Conservation (phyloP, 1,140 invertebrate genomes). For the Onthophagus taurus region DNA sequence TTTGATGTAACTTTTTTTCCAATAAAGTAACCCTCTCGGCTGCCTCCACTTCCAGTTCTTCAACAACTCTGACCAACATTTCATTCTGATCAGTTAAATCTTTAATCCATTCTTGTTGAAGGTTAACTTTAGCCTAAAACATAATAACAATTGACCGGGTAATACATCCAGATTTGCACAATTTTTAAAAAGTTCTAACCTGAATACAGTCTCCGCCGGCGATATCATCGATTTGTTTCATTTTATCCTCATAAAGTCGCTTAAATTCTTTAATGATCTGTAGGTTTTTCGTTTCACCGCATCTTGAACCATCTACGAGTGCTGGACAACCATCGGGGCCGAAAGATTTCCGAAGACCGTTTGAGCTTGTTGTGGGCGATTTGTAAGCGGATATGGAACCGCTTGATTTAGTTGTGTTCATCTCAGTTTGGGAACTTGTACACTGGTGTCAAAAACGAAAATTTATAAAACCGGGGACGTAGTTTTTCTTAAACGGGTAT, state of each 20-base stretch:
- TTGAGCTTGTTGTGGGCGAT: no score
- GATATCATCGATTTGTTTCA: slow-evolving; percentile 24
- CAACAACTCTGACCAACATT: slow-evolving; percentile 44
- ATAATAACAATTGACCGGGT: background rate
- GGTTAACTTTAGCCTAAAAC: slow-evolving; percentile 43
- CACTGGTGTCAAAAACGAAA: no score
- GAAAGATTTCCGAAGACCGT: slow-evolving; percentile 7
- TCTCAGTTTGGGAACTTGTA: no score
- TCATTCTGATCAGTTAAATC: slow-evolving; percentile 47
- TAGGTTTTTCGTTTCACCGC: slow-evolving; percentile 26
- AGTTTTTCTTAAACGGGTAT: no score
- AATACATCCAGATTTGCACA: background rate
- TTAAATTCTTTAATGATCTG: slow-evolving; percentile 31
- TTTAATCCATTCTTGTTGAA: slow-evolving; percentile 45
- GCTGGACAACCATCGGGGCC: slow-evolving; percentile 18
- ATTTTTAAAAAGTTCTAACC: slow-evolving; percentile 17
- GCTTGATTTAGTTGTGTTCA: no score
- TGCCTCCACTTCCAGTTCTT: slow-evolving; percentile 47
- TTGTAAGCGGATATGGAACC: no score
- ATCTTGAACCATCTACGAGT: slow-evolving; percentile 17
- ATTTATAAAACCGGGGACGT: no score
- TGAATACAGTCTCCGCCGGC: slow-evolving; percentile 26
- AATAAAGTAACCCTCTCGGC: slow-evolving; percentile 42
- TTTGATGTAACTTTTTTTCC: slow-evolving; percentile 37
- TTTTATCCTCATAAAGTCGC: slow-evolving; percentile 28